A percentile compares a stretch with the other conserved stretches of the same genome.
phyloP scores from a whole-genome alignment of 2,797 vertebrate genomes.

The Tenualosa thibaudeaui region DNA sequence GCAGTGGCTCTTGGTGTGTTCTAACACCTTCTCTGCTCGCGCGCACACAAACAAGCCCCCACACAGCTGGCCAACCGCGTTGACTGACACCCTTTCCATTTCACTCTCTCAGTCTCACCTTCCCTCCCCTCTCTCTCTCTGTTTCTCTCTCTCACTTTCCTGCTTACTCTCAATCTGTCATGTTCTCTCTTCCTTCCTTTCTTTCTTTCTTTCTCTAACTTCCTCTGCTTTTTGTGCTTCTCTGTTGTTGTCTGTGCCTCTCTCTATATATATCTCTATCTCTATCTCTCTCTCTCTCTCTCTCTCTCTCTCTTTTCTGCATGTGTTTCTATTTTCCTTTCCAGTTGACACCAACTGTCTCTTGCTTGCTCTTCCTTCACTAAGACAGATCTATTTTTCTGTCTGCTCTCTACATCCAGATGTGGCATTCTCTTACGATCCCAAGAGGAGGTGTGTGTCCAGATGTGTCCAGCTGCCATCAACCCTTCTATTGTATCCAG shows the following conservation, averaged over 20 bases:
- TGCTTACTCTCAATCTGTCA: neutral
- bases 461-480: slow-evolving; percentile 4
- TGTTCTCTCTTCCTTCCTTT: neutral
- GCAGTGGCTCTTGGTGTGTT: neutral
- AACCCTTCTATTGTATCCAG: neutral
- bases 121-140: neutral
- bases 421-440: neutral
- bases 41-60: neutral
- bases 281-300: neutral
- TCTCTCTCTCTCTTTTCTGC: neutral
- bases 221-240: neutral
- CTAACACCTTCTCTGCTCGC: neutral
- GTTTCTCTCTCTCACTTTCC: neutral
- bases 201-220: neutral
- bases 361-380: neutral
- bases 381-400: neutral
- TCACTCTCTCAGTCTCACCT: neutral
- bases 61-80: neutral
- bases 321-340: neutral
- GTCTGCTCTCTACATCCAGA: slow-evolving; percentile 1
- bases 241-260: neutral
- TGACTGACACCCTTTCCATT: slow-evolving; percentile 5
- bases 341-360: slow-evolving; percentile 18
- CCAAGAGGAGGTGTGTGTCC: neutral
- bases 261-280: neutral